Evolutionary conservation across 2,113 vertebrate genomes (phyloP), one percentile per base, ranked within the genome.

Genomic region (Poeciliopsis turrubarensis): DNA sequence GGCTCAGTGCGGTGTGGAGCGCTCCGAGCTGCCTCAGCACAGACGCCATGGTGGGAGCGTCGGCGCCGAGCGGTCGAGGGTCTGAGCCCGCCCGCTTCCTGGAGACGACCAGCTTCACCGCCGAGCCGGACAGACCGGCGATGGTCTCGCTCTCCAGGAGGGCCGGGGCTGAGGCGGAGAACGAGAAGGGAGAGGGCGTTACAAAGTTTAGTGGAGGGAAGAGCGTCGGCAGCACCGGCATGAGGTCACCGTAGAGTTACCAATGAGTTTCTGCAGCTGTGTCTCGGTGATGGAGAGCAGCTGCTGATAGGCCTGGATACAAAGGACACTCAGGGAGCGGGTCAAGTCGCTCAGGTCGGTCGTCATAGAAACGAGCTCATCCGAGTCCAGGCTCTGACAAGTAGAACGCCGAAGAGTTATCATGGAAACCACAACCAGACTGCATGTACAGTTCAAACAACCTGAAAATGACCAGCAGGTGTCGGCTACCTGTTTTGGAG

Each of bases 271-370:
- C 37, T 95, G 95, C 31, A 96, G 93, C 5, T 0, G 66, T 14
- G 87, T 87, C 86, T 95, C 93, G 0, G 94, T 85, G 0, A 94
- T 92, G 77, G 78, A 84, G 69, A 96, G 78, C 25, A 96, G 94
- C 89, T 96, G 95, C 90, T 96, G 95, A 73, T 95, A 95, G 67
- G 94, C 92, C 90, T 94, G 95, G 83, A 96, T 93, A 0, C 93
- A 91, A 79, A 95, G 87, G 70, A 94, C 88, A 2, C 75, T 87
- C 67, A 96, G 88, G 63, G 78, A 61, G 9, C 60, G 82, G n/a
- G 88, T 89, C 73, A 80, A 68, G 47, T 92, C 89, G 62, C 80
- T 90, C 3, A 90, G 67, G 68, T 95, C 91, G 51, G 72, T 37
- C 1, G 86, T 80, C 67, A 88, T 73, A 0, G 91, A 90, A 31